phyloP scores from a whole-genome alignment of 2,797 vertebrate genomes.

The Taeniopygia guttata region DNA sequence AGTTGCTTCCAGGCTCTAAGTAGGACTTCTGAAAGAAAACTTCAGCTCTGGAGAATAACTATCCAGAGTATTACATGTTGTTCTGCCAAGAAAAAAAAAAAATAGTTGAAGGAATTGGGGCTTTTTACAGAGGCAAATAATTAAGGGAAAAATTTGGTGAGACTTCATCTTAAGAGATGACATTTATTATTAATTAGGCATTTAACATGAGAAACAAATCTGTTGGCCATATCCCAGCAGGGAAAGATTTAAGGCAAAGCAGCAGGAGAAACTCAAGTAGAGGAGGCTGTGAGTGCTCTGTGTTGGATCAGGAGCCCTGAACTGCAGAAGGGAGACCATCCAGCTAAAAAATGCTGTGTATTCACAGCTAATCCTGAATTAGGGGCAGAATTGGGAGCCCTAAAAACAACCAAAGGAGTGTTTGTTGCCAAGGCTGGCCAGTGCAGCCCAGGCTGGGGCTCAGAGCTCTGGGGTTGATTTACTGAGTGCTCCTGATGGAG shows the following conservation, averaged over 20 bases:
- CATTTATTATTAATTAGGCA: not conserved
- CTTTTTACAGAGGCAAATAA: not conserved
- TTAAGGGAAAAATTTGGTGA: not conserved
- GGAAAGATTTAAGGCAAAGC: not conserved
- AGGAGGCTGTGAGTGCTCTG: not conserved
- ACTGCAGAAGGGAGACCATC: not conserved
- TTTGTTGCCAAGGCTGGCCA: not conserved
- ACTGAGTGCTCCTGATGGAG: not conserved
- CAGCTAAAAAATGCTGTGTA: not conserved
- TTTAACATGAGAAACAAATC: not conserved
- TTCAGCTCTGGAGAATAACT: not conserved
- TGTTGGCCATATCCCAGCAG: not conserved
- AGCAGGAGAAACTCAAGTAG: not conserved
- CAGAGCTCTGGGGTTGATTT: not conserved
- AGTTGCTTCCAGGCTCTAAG: conserved; percentile 12
- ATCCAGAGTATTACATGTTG: not conserved
- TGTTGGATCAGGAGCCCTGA: not conserved
- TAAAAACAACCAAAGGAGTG: not conserved
- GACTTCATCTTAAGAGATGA: not conserved
- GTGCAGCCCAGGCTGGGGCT: not conserved
- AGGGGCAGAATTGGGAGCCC: not conserved
- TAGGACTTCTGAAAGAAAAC: conserved; percentile 15
- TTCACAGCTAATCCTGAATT: not conserved
- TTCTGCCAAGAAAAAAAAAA: not conserved
- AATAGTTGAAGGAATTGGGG: not conserved